Percentiles rank a stretch among this genome's conserved stretches.
These are phyloP conservation scores for Apodemia duryi DNA, from an alignment of 2,888 invertebrate species.

Conservation along the genomic window DNA sequence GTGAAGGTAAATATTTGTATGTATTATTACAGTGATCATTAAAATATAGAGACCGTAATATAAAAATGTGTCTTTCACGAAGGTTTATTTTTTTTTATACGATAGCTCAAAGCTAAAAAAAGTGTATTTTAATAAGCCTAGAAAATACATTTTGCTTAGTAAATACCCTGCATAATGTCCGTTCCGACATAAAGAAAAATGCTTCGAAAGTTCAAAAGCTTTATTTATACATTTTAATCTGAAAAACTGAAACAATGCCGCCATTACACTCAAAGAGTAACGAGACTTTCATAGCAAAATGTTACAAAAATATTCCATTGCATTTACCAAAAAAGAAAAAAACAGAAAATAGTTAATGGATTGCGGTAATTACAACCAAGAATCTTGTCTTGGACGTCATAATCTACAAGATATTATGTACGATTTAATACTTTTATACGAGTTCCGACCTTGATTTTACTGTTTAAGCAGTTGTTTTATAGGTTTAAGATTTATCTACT, in stretches of 20 bases:
- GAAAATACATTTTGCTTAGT: constrained; percentile 7
- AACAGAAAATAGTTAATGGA: constrained; percentile 47
- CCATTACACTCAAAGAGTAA: constrained; percentile 33
- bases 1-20: no score
- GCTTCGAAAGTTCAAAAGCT: constrained; percentile 15
- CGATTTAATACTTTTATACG: constrained; percentile 32
- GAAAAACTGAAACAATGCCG: constrained; percentile 33
- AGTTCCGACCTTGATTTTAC: constrained; percentile 54
- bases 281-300: constrained; percentile 35
- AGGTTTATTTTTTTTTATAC: background rate
- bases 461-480: constrained; percentile 47
- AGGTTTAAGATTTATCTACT: constrained; percentile 35
- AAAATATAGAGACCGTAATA: background rate
- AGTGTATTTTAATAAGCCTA: constrained; percentile 10
- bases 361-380: constrained; percentile 51
- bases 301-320: constrained; percentile 54
- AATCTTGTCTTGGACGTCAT: constrained; percentile 44
- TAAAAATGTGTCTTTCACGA: background rate
- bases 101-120: constrained; percentile 2
- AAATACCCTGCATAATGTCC: constrained; percentile 9
- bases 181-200: constrained; percentile 13
- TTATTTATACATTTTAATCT: constrained; percentile 19
- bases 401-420: constrained; percentile 32
- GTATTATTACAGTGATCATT: background rate
- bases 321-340: constrained; percentile 38